Conservation (phyloP, 2,113 vertebrate genomes). For the Paradisaea rubra region DNA sequence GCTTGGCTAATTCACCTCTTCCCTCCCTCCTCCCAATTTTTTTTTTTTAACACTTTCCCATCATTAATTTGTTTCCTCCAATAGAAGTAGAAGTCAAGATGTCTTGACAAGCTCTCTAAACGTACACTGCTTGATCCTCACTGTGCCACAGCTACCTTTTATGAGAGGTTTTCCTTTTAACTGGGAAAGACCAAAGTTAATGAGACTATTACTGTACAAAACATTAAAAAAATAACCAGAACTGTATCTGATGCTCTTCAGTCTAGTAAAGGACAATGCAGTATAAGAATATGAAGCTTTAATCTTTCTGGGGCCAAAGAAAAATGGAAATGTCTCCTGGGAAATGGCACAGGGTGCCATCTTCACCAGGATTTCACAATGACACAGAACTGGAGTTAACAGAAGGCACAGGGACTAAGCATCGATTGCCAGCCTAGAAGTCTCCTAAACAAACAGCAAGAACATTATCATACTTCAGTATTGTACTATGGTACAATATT, state of each 20-base stretch:
- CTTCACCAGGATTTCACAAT: not conserved
- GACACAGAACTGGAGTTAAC: not conserved
- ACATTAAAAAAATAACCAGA: not conserved
- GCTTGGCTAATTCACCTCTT: not conserved
- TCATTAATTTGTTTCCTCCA: not conserved
- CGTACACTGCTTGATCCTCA: not conserved
- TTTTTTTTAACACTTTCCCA: not conserved
- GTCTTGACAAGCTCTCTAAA: not conserved
- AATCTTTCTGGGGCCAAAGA: not conserved
- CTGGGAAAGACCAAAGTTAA: not conserved
- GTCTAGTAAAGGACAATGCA: not conserved
- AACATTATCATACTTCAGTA: not conserved
- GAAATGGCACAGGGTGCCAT: not conserved
- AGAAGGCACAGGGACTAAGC: not conserved
- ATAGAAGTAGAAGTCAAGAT: not conserved
- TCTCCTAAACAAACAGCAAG: not conserved
- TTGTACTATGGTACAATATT: not conserved
- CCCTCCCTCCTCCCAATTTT: not conserved
- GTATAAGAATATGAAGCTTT: not conserved
- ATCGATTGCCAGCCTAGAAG: not conserved
- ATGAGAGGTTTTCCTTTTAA: not conserved
- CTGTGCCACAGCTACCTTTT: not conserved
- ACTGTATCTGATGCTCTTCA: not conserved
- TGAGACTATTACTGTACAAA: not conserved
- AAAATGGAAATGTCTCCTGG: not conserved